phyloP scores from a whole-genome alignment of 2,888 invertebrate genomes.

The Chrysodeixis includens region DNA sequence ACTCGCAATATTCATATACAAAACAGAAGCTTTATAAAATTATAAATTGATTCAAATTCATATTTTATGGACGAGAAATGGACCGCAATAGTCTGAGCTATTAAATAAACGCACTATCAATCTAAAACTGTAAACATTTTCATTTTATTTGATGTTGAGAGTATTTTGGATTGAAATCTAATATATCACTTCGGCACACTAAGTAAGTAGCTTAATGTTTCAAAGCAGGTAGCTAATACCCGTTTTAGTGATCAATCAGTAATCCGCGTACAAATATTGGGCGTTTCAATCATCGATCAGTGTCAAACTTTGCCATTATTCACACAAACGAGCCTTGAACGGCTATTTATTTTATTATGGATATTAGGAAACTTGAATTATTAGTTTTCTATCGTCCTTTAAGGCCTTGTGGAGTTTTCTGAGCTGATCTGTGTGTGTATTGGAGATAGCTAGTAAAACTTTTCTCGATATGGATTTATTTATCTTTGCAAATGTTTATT shows the following conservation, averaged over 20 bases:
- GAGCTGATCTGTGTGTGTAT: slow-evolving; percentile 21
- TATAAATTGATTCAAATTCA: no score
- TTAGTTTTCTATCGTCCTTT: slow-evolving; percentile 33
- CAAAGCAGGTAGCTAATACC: slow-evolving; percentile 45
- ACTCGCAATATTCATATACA: no score
- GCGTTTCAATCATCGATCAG: slow-evolving; percentile 66
- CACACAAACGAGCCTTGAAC: slow-evolving; percentile 57
- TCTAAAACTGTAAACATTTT: not conserved
- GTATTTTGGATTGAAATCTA: not conserved
- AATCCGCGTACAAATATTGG: slow-evolving; percentile 54
- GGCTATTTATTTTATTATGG: slow-evolving; percentile 57
- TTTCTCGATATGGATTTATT: slow-evolving; percentile 31
- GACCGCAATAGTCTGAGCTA: not conserved
- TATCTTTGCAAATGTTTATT: slow-evolving; percentile 15
- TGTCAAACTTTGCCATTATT: slow-evolving; percentile 68
- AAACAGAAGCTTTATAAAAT: no score
- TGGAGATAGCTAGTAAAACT: slow-evolving; percentile 27
- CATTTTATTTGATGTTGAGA: not conserved
- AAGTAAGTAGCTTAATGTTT: slow-evolving; percentile 25
- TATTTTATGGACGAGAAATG: not conserved
- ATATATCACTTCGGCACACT: not conserved
- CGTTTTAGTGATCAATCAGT: slow-evolving; percentile 53
- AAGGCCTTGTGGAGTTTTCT: slow-evolving; percentile 14
- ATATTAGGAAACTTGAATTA: slow-evolving; percentile 49
- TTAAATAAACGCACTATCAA: not conserved